Percentiles rank a stretch among this genome's conserved stretches.
Conservation (phyloP, 2,888 invertebrate species). For the Spialia ferax region DNA sequence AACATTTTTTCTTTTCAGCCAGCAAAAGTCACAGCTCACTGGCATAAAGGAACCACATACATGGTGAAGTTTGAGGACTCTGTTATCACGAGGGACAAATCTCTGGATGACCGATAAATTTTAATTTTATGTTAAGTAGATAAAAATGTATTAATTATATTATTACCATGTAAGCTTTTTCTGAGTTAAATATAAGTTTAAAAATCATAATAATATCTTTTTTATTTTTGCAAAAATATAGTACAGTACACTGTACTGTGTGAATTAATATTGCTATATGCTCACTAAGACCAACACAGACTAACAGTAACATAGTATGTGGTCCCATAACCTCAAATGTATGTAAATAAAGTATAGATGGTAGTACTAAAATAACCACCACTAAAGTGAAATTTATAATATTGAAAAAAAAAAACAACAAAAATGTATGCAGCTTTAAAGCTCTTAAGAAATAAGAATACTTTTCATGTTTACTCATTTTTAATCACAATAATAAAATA, state of each 20-base stretch:
- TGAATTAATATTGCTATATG: not conserved
- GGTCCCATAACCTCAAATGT: too few species aligned
- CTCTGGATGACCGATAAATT: conserved; percentile 93
- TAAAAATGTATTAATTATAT: not conserved
- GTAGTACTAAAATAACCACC: too few species aligned
- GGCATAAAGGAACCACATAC: conserved; percentile 99
- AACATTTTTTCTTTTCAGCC: conserved; percentile 89
- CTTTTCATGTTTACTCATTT: not conserved
- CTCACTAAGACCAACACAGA: too few species aligned
- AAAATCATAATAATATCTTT: not conserved
- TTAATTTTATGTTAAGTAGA: not conserved
- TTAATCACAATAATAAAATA: conserved; percentile 2
- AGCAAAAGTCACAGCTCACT: conserved; percentile 99
- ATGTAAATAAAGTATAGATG: too few species aligned
- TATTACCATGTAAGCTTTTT: conserved; percentile 3
- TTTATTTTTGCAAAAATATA: not conserved
- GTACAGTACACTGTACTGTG: too few species aligned
- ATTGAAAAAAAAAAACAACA: not conserved
- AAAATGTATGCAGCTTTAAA: not conserved
- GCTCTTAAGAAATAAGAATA: not conserved
- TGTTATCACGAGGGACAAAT: conserved; percentile 96
- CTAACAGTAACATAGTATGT: too few species aligned
- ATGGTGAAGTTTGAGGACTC: conserved; percentile 99
- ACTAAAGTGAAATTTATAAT: too few species aligned
- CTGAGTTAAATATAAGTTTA: conserved; percentile 3